Base-by-base conservation (phyloP, 2,113 vertebrate genomes). In the Heterocephalus glaber region DNA sequence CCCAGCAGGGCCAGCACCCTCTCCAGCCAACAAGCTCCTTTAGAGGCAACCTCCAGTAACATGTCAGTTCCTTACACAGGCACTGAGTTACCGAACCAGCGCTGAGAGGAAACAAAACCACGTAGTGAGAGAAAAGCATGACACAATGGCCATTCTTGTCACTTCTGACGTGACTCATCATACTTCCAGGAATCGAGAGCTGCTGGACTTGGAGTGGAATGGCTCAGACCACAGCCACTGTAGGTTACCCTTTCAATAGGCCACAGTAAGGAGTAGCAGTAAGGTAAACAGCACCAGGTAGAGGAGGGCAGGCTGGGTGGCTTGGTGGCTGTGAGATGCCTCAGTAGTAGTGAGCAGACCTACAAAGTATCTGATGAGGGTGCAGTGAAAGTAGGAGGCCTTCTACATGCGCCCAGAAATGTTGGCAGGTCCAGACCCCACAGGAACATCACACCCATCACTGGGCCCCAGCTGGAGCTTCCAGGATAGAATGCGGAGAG, bases 181-280 rank as follows among this genome's bases (percentile, higher is more conserved):
- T 99, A 99, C 99, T 98, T 99, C 99, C 98, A 99, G 98, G 99
- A 99, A 99, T 52, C 99, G 99, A 85, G 99, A 99, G 98, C 99
- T 99, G 99, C 98, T 99, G 98, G 99, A 96, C 99, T 99, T 99
- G 98, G 99, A 86, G 96, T 99, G 99, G 98, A 99, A 99, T 35
- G 99, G 99, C 98, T 99, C 99, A 20, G 99, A 99, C 99, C 99
- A 99, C 99, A 99, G 99, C 98, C 99, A 99, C 88, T 99, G 99
- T 97, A 99, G 98, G 98, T 99, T 99, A 44, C 99, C 99, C 99
- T 99, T 99, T 98, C 99, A 98, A 98, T 99, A 99, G 98, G 99
- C 99, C 99, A 99, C 99, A 17, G 99, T 99, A 98, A 99, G 99
- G 97, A 99, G 99, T 86, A 99, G 99, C 99, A 99, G 98, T 98